Percentiles rank a stretch among this genome's conserved stretches.
These are phyloP conservation scores for Carollia perspicillata DNA, from an alignment of 2,113 vertebrate species.

Conservation along the genomic window DNA sequence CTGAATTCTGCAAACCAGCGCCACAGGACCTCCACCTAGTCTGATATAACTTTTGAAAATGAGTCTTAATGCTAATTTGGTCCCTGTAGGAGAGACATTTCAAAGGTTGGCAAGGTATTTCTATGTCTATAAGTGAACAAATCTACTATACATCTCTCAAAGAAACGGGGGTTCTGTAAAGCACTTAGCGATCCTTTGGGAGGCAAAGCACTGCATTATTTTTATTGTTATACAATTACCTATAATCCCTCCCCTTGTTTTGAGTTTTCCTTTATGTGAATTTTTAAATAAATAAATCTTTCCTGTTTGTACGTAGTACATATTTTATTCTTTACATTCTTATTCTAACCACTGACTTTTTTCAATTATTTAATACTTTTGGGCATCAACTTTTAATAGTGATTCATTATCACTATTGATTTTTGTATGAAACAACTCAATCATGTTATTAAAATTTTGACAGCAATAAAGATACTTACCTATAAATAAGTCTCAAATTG, in stretches of 20 bases:
- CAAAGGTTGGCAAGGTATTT: slow-evolving; percentile 16
- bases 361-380: slow-evolving; percentile 23
- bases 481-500: slow-evolving; percentile 29
- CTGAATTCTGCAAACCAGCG: neutral
- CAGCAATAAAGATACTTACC: neutral
- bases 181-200: neutral
- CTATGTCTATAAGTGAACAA: neutral
- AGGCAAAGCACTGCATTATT: neutral
- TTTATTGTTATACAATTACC: slow-evolving; percentile 7
- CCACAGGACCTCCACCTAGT: neutral
- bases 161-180: neutral
- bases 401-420: neutral
- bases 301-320: neutral
- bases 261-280: neutral
- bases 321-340: neutral
- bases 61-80: neutral
- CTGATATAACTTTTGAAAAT: neutral
- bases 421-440: neutral
- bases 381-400: neutral
- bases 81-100: neutral
- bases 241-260: neutral
- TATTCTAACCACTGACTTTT: slow-evolving; percentile 29
- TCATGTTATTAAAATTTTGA: neutral
- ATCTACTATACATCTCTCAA: neutral
- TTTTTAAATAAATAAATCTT: slow-evolving; percentile 16